Percentiles rank a stretch among this genome's conserved stretches.
These are phyloP conservation scores for Pelosia muscerda DNA, from an alignment of 2,888 invertebrate species.

Conservation along the genomic window DNA sequence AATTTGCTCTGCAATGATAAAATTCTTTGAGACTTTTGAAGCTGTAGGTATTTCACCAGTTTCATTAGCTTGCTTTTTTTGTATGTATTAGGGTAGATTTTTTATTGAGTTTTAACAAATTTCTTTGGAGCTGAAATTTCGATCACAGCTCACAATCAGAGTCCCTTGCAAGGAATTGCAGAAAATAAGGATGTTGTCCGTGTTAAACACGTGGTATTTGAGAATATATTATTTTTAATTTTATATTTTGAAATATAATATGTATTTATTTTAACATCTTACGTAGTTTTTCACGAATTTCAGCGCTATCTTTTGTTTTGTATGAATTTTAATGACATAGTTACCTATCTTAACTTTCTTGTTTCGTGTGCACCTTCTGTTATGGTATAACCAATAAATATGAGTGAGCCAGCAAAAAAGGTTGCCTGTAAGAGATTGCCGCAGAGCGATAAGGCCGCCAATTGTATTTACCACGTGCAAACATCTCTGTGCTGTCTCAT, in stretches of 20 bases:
- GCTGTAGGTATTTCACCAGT: neutral
- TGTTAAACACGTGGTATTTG: neutral
- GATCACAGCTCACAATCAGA: neutral
- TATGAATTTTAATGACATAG: neutral
- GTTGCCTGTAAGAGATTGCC: too few species aligned
- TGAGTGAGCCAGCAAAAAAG: too few species aligned
- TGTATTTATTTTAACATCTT: neutral
- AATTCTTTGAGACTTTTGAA: neutral
- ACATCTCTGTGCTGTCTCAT: too few species aligned
- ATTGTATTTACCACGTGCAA: too few species aligned
- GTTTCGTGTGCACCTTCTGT: neutral
- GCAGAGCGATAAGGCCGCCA: too few species aligned
- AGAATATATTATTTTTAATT: conserved; percentile 1
- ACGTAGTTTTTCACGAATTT: neutral
- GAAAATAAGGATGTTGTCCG: neutral
- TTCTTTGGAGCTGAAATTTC: neutral
- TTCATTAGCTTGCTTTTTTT: neutral
- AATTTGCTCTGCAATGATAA: neutral
- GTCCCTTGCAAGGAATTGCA: neutral
- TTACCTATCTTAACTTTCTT: neutral
- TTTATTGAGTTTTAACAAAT: neutral
- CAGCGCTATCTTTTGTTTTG: neutral
- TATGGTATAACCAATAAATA: too few species aligned
- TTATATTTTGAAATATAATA: too few species aligned
- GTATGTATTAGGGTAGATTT: neutral